Percentiles rank a stretch among this genome's conserved stretches.
These are phyloP conservation scores for Apamea crenata DNA, from an alignment of 2,888 invertebrate species.

Conservation along the genomic window DNA sequence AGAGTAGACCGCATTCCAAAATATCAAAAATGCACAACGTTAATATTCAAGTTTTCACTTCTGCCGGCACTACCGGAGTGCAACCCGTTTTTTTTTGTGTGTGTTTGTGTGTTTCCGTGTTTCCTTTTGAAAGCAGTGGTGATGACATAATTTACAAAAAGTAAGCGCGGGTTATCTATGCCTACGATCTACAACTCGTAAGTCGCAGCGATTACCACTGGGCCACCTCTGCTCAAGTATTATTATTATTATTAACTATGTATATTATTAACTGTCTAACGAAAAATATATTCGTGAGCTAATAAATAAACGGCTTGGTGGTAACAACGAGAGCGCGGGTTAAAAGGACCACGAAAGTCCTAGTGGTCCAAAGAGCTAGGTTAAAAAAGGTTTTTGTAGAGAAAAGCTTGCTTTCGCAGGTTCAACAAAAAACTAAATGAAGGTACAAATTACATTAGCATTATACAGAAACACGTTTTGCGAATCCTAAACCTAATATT, in stretches of 20 bases:
- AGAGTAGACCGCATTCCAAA: too few species aligned
- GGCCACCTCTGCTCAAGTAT: background rate
- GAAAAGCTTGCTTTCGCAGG: conserved; percentile 20
- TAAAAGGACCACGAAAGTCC: conserved; percentile 39
- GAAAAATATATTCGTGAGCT: conserved; percentile 7
- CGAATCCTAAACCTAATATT: conserved; percentile 41
- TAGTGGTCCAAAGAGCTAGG: conserved; percentile 6
- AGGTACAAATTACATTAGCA: conserved; percentile 60
- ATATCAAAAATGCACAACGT: too few species aligned
- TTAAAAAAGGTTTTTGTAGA: conserved; percentile 43
- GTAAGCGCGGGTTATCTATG: background rate
- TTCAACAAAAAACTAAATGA: conserved; percentile 55
- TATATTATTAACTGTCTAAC: background rate
- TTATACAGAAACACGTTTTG: conserved; percentile 60
- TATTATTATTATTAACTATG: too few species aligned
- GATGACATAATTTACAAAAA: background rate
- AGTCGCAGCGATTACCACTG: background rate
- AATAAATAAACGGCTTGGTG: conserved; percentile 19
- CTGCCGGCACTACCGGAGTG: too few species aligned
- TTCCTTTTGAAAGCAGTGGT: background rate
- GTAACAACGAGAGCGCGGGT: conserved; percentile 16
- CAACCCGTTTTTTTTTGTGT: too few species aligned
- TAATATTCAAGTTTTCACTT: too few species aligned
- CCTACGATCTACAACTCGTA: background rate
- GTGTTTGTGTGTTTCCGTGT: too few species aligned